phyloP scores from a whole-genome alignment of 2,113 vertebrate genomes.

The Eretmochelys imbricata region DNA sequence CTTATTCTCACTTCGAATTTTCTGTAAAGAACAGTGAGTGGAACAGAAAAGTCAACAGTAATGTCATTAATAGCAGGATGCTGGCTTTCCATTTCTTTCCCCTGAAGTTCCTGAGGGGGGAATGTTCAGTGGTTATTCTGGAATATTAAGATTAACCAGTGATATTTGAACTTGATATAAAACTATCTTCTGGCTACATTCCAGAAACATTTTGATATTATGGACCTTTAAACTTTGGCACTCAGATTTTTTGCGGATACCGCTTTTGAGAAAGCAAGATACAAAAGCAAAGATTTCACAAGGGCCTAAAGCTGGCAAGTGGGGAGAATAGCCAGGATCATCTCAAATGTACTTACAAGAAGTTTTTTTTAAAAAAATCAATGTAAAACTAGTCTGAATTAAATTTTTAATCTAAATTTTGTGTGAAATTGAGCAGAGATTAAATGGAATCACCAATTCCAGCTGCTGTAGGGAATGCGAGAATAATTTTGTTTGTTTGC shows the following conservation, averaged over 20 bases:
- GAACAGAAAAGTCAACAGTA: fast-evolving
- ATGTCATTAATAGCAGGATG: neutral
- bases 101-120: neutral
- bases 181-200: fast-evolving
- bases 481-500: neutral
- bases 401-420: neutral
- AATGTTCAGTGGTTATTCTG: fast-evolving
- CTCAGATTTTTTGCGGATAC: neutral
- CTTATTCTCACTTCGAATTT: neutral
- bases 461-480: neutral
- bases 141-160: neutral
- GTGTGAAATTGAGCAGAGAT: neutral
- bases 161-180: fast-evolving
- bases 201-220: neutral
- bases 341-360: neutral
- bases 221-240: neutral
- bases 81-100: neutral
- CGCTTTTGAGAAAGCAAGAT: neutral
- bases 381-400: neutral
- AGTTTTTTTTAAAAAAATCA: no score
- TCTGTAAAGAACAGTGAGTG: neutral
- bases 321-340: neutral
- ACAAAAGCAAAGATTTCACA: neutral
- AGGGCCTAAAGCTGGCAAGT: neutral
- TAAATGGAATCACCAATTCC: neutral